Conservation (phyloP, 1,140 invertebrate genomes). For the Diorhabda elongata region DNA sequence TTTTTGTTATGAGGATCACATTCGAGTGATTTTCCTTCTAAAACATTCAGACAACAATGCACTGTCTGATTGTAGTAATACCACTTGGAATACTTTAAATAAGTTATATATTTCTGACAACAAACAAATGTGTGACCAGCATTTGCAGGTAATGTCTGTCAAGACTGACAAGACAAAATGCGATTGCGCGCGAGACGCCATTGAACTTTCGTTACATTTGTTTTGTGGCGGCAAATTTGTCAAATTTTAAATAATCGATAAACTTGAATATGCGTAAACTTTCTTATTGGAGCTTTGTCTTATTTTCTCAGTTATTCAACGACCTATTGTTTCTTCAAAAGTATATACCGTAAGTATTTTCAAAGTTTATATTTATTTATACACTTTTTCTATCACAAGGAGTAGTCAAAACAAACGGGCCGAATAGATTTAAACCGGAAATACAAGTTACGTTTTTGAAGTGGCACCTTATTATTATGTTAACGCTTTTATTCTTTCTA, state of each 20-base stretch:
- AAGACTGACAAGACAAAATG: constrained; percentile 25
- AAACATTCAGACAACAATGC: constrained; percentile 6
- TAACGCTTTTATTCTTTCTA: no score
- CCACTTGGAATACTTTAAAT: constrained; percentile 27
- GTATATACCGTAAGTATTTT: background rate
- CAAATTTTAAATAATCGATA: constrained; percentile 29
- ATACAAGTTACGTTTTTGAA: background rate
- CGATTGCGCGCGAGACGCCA: constrained; percentile 15
- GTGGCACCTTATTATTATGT: no score
- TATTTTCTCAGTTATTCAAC: constrained; percentile 7
- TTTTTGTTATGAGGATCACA: constrained; percentile 21
- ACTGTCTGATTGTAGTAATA: constrained; percentile 14
- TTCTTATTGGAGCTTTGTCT: constrained; percentile 17
- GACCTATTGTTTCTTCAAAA: constrained; percentile 12
- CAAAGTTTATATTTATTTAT: background rate
- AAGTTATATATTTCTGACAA: constrained; percentile 25
- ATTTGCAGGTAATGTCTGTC: constrained; percentile 35
- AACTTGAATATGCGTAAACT: constrained; percentile 26
- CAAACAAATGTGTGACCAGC: constrained; percentile 27
- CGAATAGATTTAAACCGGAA: background rate
- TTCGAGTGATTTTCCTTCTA: constrained; percentile 15
- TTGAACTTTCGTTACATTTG: constrained; percentile 17
- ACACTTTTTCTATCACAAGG: background rate
- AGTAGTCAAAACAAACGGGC: background rate
- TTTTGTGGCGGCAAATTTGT: constrained; percentile 32